Evolutionary conservation across 1,140 invertebrate genomes (phyloP), one percentile per base, ranked within the genome.

Genomic region (Platyscapa corneri): DNA sequence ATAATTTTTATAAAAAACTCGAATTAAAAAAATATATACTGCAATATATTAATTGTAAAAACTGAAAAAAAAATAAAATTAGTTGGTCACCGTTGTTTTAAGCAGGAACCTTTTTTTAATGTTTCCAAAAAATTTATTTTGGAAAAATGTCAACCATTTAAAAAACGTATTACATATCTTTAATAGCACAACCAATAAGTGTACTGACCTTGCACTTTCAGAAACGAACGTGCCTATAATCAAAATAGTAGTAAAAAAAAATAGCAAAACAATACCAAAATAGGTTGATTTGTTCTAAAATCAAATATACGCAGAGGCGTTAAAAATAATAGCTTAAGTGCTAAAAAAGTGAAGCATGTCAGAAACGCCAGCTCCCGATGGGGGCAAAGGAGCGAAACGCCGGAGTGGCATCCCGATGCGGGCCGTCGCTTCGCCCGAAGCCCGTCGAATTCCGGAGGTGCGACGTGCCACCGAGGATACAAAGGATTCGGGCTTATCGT

Each of bases 401-500:
- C 87, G 86, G 34, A 86, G 82, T 39, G 84, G 87, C 16, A 86
- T 87, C 12, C 87, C 78, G 70, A 83, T 30, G 83, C 79, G 37
- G 46, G 75, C 42, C 64, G 64, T 12, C 16, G 18, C 65, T 30
- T 18, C 60, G 0, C 18, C 78, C 1, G 64, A 65, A 37, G 30
- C 46, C 20, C 56, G 27, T 1, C 23, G 34, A 23, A 27, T 37
- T 0, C 64, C 78, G 23, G 84, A 72, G 34, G 18, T 49, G n/a
- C 39, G 14, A 30, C 79, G 14, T 46, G 2, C 82, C 27, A 64
- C 80, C 60, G 92, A 93, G 30, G 92, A 93, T 46, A 90, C 88
- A 5, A 89, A 86, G 75, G 93, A 93, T 72, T 93, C 93, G 27
- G 92, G 92, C 6, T 87, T 93, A 46, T 93, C 93, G 0, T 93